Base-by-base conservation (phyloP, 2,888 invertebrate genomes). In the Leptinotarsa rubiginosa region DNA sequence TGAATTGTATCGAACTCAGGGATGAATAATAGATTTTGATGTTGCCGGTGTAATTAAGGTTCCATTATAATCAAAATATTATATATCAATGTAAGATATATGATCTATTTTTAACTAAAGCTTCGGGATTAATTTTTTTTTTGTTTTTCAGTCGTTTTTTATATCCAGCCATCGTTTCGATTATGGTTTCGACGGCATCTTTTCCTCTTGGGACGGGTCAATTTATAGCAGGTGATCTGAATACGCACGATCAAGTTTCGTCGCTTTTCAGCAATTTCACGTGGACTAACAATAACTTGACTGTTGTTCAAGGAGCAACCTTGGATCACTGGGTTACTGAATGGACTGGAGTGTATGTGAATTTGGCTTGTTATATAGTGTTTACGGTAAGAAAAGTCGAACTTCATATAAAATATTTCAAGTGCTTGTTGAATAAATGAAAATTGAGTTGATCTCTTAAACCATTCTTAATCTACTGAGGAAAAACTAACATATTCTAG, bases 191-290 rank as follows among this genome's bases (percentile, higher is more conserved):
- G 94, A 83, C 94, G 95, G 91, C 96, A 1, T 94, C 97, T 25
- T 99, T 97, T 88, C 99, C 98, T 0, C 91, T 95, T 70, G 98
- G 97, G 16, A 90, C 96, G 25, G 99, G 99, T 1, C 94, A 97
- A 86, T 99, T 95, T 85, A 93, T 96, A 90, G 96, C 96, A 0
- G 95, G 95, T 5, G 84, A 84, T 71, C 79, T 86, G 62, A 87
- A 86, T 0, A 86, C 86, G 0, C 88, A 87, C 78, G 84, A 85
- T 47, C 86, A 95, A 90, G 93, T 96, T 59, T 88, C 93, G 47
- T 90, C 91, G 10, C 89, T 99, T 71, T 98, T 99, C 87, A 95
- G 97, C 65, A 99, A 99, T 89, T 97, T 98, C 87, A 97, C 98
- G 0, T 99, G 98, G 98, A 94, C 94, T 0, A 94, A 94, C 82